A percentile compares a stretch with the other conserved stretches of the same genome.
Evolutionary conservation across 2,888 invertebrate species (phyloP).

Genomic region (Anoplius nigerrimus): DNA sequence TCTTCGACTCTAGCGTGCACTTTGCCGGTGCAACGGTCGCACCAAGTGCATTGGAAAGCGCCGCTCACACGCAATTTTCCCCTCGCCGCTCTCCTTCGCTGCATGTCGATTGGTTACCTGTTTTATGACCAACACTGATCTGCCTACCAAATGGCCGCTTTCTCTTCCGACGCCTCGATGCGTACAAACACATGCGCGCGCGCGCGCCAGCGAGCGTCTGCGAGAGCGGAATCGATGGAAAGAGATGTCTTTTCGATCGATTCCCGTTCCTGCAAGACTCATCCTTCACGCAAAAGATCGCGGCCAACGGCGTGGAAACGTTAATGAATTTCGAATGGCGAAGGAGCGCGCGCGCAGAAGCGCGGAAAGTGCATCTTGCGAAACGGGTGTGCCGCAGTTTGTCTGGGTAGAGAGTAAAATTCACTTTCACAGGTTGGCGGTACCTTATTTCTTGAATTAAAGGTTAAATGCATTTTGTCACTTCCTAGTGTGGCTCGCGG

Average conservation of each 20-base stretch:
- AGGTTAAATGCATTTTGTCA: no score
- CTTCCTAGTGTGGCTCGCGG: no score
- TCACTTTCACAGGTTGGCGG: no score
- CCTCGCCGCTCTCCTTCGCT: slow-evolving; percentile 15
- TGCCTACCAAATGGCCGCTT: slow-evolving; percentile 60
- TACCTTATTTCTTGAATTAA: no score
- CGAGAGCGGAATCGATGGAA: neutral
- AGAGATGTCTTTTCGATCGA: neutral
- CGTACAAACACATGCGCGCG: slow-evolving; percentile 18
- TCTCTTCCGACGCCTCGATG: slow-evolving; percentile 59
- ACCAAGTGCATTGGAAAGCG: slow-evolving; percentile 62
- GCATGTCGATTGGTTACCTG: slow-evolving; percentile 43
- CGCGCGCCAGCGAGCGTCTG: neutral
- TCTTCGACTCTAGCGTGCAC: slow-evolving; percentile 37
- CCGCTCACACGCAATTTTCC: slow-evolving; percentile 53
- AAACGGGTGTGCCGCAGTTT: no score
- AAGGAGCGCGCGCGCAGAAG: neutral
- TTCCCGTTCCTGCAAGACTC: neutral
- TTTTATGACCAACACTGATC: slow-evolving; percentile 58
- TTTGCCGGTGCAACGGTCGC: slow-evolving; percentile 51
- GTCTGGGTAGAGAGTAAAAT: no score
- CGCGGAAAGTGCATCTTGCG: no score
- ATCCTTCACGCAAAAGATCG: no score
- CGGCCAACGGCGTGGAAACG: neutral
- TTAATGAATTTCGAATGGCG: neutral